Base-by-base conservation (phyloP, 2,797 vertebrate species). In the Coreius guichenoti region DNA sequence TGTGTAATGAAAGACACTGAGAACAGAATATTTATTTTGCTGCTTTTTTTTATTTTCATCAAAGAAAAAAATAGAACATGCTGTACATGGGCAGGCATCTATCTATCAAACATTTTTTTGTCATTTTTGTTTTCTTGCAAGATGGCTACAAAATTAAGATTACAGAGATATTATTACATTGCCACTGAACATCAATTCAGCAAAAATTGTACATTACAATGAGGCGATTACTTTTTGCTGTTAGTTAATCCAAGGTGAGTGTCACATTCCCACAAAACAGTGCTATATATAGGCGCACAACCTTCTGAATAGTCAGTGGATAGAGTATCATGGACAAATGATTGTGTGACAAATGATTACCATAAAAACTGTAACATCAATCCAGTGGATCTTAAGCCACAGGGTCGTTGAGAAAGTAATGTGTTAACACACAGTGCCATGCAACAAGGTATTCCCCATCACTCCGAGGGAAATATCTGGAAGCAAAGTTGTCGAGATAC, bases 111-210 rank as follows among this genome's bases (percentile, higher is more conserved):
- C 14, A n/a, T 85, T 88, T 85, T 65, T 82, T 85, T 65, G 47
- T 80, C 21, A 36, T 77, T 87, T 89, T 89, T 88, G 39, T 91
- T 17, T 39, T 78, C 91, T 94, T 94, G 92, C 91, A 85, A 90
- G 88, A 92, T 87, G 89, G 49, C 91, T 92, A 93, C 86, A 82
- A 89, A 86, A 88, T 89, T 89, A 86, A 88, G 83, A n/a, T 79
- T 68, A 83, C 69, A 80, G n/a, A 63, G 26, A 70, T 23, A 23
- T 19, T 54, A 77, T 67, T 68, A 87, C 23, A 80, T 74, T n/a
- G 26, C 54, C 72, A 81, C 61, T 69, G 76, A 80, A 76, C 70
- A 68, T 31, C 61, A 69, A 21, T 51, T 56, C 86, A 51, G 47
- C 56, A 83, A 58, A 49, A 79, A 47, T 49, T 75, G 49, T 23